Base-by-base conservation (phyloP, 2,888 invertebrate species). In the Cheilosia scutellata region DNA sequence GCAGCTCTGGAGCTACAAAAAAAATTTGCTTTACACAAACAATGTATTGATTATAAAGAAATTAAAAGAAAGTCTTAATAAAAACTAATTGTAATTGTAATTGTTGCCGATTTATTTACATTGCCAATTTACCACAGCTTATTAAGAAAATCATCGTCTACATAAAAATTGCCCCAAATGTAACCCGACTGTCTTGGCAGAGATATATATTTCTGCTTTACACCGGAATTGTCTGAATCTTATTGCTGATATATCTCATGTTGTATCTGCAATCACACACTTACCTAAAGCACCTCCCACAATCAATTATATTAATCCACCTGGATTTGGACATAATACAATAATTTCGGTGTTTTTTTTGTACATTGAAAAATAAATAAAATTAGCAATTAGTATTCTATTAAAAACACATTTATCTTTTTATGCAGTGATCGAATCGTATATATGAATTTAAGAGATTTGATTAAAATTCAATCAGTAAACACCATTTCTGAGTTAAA, bases 331-430 rank as follows among this genome's bases (percentile, higher is more conserved):
- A 55, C 68, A 65, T 63, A 62, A 62, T 57, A 47, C 31, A 57
- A 70, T 47, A 11, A 51, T 40, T 65, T 40, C 11, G n/a, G 29
- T n/a, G 29, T n/a, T 11, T 40, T 63, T 27, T 51, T 16, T 47
- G 20, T 31, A 11, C 11, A 33, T 5, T 33, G n/a, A 31, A 57
- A 55, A 25, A 53, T 68, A 63, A 78, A 66, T 29, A 57, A 40
- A 62, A 71, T 27, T 60, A 75, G 66, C 63, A 47, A 66, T 75
- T 66, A 58, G 49, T 58, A 82, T 82, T 71, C 70, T 37, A 71
- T 82, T 76, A 71, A 82, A 76, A 76, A 31, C 44, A 72, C 47
- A 66, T 77, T 82, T 65, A 70, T 76, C 57, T 63, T 47, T 40
- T 25, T 44, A 29, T 65, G 40, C 25, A 44, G 29, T 20, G 27